Percentiles rank a stretch among this genome's conserved stretches.
Evolutionary conservation across 2,113 vertebrate genomes (phyloP).

Genomic region (Cynoglossus semilaevis): DNA sequence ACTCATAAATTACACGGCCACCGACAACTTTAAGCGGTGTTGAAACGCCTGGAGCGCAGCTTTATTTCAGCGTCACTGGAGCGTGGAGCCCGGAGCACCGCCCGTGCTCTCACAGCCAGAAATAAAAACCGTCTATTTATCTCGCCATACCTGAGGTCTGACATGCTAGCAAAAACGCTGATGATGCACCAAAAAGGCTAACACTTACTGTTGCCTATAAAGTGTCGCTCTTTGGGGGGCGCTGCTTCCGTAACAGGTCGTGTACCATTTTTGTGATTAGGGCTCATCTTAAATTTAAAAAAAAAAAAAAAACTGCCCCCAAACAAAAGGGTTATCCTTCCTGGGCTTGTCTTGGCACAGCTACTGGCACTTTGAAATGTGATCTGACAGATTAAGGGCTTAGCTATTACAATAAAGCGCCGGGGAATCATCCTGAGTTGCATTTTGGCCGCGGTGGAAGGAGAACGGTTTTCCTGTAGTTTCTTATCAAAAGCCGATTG

Average conservation of each 20-base stretch:
- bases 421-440: constrained; percentile 54
- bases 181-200: constrained; percentile 56
- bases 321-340: constrained; percentile 65
- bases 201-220: constrained; percentile 52
- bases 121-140: constrained; percentile 64
- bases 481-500: constrained; percentile 20
- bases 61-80: constrained; percentile 77
- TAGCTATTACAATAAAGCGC: constrained; percentile 70
- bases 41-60: constrained; percentile 79
- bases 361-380: constrained; percentile 67
- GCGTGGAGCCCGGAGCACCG: constrained; percentile 72
- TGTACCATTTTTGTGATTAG: constrained; percentile 22
- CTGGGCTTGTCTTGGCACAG: constrained; percentile 67
- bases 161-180: constrained; percentile 57
- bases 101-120: constrained; percentile 67
- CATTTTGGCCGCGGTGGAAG: constrained; percentile 35
- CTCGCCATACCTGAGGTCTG: constrained; percentile 69
- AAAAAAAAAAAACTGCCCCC: constrained; percentile 33
- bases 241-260: constrained; percentile 44
- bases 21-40: constrained; percentile 78
- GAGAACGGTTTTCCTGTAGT: constrained; percentile 23
- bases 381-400: constrained; percentile 72
- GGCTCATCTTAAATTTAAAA: constrained; percentile 50
- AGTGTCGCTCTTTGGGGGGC: constrained; percentile 45
- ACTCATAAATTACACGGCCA: constrained; percentile 77